A percentile compares a stretch with the other conserved stretches of the same genome.
Evolutionary conservation across 1,140 invertebrate species (phyloP).

Genomic region (Heliconius eleuchia): DNA sequence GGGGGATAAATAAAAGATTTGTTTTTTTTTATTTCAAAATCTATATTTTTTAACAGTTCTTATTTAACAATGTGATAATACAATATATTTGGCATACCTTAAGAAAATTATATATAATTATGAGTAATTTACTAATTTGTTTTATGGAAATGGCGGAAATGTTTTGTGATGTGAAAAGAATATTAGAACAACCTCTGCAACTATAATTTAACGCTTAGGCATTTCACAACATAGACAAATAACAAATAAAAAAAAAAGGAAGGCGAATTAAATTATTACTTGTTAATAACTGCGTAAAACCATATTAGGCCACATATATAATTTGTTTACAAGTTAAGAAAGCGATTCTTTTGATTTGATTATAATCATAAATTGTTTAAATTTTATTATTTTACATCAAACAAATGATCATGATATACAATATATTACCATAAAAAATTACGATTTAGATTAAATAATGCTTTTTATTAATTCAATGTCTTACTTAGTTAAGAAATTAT

Average conservation of each 20-base stretch:
- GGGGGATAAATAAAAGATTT: neutral
- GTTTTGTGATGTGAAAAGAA: constrained; percentile 55
- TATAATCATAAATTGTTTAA: too few species aligned
- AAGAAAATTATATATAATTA: constrained; percentile 60
- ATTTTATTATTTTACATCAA: too few species aligned
- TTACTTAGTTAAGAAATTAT: neutral
- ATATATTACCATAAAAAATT: too few species aligned
- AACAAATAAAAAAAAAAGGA: neutral
- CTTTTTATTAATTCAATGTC: too few species aligned
- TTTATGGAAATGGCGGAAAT: constrained; percentile 37
- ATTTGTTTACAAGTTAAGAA: too few species aligned
- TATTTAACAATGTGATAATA: constrained; percentile 78
- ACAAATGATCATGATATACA: too few species aligned
- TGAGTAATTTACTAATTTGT: constrained; percentile 58
- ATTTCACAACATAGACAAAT: neutral
- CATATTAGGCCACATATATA: too few species aligned
- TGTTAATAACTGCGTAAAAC: too few species aligned
- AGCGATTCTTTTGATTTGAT: too few species aligned
- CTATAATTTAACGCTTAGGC: neutral
- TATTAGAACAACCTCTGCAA: neutral
- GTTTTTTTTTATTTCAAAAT: constrained; percentile 53
- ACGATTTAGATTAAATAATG: too few species aligned
- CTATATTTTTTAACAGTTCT: constrained; percentile 78
- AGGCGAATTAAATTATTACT: too few species aligned
- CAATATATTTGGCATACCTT: constrained; percentile 80